Evolutionary conservation across 2,888 invertebrate genomes (phyloP).

Genomic region (Hyppa rectilinea): DNA sequence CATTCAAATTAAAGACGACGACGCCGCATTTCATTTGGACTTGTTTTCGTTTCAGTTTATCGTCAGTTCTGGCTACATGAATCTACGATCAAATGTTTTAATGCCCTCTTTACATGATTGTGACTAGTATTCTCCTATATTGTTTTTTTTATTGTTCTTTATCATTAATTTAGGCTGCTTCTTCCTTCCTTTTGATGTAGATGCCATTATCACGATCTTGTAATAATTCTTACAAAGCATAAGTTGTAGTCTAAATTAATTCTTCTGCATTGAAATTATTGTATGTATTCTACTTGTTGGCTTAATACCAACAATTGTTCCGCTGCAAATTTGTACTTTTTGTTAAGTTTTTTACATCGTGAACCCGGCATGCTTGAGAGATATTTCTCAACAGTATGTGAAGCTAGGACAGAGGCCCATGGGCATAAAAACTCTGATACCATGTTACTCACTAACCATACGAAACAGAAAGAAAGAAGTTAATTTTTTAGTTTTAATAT

Average conservation of each 20-base stretch:
- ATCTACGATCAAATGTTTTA: slow-evolving; percentile 26
- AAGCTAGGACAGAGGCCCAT: no score
- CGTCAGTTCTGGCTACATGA: not conserved
- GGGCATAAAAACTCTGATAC: no score
- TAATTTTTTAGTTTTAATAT: no score
- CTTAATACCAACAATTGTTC: not conserved
- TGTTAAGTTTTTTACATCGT: no score
- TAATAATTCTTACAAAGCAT: not conserved
- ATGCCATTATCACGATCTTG: not conserved
- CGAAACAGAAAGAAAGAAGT: no score
- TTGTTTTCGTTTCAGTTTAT: slow-evolving; percentile 28
- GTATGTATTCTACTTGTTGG: not conserved
- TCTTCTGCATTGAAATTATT: not conserved
- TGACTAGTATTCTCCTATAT: not conserved
- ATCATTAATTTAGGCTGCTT: not conserved
- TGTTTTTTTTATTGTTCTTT: not conserved
- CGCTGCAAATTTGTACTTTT: not conserved
- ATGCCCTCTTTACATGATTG: not conserved
- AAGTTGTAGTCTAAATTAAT: not conserved
- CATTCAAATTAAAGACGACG: slow-evolving; percentile 44
- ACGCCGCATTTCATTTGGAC: slow-evolving; percentile 42
- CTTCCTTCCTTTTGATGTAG: not conserved
- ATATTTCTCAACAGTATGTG: no score
- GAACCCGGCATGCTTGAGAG: no score
- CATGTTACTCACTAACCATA: no score